These are phyloP conservation scores for Illadopsis cleaveri DNA, from an alignment of 2,113 vertebrate species.

Conservation along the genomic window DNA sequence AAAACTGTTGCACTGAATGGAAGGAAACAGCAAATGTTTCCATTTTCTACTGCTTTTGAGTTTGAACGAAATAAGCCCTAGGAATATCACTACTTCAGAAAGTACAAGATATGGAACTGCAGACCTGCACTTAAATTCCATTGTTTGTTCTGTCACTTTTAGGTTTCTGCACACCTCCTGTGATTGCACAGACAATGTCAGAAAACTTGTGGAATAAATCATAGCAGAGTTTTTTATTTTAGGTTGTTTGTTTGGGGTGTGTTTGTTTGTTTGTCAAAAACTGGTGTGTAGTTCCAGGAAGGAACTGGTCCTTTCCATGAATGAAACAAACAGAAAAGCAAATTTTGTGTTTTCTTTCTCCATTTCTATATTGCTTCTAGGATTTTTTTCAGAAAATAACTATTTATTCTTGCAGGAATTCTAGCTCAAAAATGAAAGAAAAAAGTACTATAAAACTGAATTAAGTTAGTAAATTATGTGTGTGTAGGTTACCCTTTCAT, in stretches of 20 bases:
- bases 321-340: not conserved
- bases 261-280: not conserved
- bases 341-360: not conserved
- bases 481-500: not conserved
- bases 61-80: not conserved
- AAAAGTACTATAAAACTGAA: not conserved
- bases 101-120: not conserved
- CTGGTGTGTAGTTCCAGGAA: not conserved
- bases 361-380: not conserved
- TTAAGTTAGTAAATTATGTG: not conserved
- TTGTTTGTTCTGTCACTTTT: not conserved
- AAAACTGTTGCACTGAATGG: not conserved
- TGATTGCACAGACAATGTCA: not conserved
- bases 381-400: not conserved
- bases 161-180: not conserved
- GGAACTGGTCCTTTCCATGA: not conserved
- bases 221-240: not conserved
- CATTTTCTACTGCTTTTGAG: not conserved
- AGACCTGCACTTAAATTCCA: not conserved
- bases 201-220: not conserved
- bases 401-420: not conserved
- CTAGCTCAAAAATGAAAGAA: not conserved
- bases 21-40: not conserved
- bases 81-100: not conserved
- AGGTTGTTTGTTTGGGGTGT: not conserved